Evolutionary conservation across 2,888 invertebrate genomes (phyloP).

Genomic region (Thysanoteuthis rhombus): DNA sequence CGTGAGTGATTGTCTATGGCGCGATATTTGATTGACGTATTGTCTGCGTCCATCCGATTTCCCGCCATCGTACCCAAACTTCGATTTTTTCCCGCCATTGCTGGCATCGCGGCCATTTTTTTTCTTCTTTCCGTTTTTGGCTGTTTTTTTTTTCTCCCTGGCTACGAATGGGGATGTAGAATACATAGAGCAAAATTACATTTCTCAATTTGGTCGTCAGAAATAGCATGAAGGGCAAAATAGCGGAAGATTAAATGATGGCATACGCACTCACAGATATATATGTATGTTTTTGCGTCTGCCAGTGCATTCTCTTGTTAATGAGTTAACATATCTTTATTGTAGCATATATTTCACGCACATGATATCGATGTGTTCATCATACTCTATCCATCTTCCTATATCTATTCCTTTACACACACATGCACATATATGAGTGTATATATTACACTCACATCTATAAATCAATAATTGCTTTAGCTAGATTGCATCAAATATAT

Average conservation of each 20-base stretch:
- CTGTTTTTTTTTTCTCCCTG: neutral
- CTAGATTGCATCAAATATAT: too few species aligned
- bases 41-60: neutral
- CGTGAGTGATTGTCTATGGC: neutral
- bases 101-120: neutral
- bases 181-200: neutral
- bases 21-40: neutral
- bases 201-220: neutral
- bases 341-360: too few species aligned
- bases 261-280: neutral
- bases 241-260: neutral
- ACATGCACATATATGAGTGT: too few species aligned
- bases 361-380: too few species aligned
- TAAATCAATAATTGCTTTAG: too few species aligned
- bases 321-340: too few species aligned
- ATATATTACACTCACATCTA: too few species aligned
- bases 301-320: neutral
- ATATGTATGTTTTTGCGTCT: neutral
- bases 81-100: neutral
- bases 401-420: too few species aligned
- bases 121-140: neutral
- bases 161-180: neutral
- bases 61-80: neutral
- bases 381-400: too few species aligned
- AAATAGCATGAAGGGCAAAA: neutral